Percentiles rank a stretch among this genome's conserved stretches.
phyloP scores from a whole-genome alignment of 2,113 vertebrate genomes.

The Microcebus murinus region DNA sequence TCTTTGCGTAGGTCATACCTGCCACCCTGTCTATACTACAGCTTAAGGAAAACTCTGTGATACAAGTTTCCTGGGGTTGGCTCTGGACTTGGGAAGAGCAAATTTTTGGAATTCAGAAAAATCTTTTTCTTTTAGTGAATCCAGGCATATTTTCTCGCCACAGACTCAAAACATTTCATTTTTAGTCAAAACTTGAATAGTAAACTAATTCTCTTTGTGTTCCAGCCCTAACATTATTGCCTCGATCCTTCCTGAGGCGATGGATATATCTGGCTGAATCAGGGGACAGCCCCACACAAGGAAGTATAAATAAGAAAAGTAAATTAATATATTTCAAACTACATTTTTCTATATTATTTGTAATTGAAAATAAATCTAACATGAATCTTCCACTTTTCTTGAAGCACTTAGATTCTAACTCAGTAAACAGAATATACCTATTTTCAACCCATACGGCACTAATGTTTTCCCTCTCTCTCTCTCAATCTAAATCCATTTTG shows the following conservation, averaged over 20 bases:
- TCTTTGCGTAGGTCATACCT: neutral
- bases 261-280: neutral
- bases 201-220: neutral
- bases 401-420: neutral
- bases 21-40: neutral
- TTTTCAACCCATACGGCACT: neutral
- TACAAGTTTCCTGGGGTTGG: neutral
- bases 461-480: neutral
- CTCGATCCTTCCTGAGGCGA: neutral
- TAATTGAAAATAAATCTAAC: neutral
- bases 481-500: neutral
- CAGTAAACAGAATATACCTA: neutral
- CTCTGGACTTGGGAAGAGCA: neutral
- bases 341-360: neutral
- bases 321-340: neutral
- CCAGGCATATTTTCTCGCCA: neutral
- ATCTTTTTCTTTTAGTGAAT: neutral
- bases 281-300: neutral
- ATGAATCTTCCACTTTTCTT: neutral
- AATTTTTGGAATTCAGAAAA: neutral
- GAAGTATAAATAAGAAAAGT: neutral
- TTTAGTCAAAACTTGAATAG: conserved; percentile 11
- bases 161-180: neutral
- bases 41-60: neutral
- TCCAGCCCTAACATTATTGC: neutral